Conservation (phyloP, 2,888 invertebrate species). For the Cepaea hortensis region DNA sequence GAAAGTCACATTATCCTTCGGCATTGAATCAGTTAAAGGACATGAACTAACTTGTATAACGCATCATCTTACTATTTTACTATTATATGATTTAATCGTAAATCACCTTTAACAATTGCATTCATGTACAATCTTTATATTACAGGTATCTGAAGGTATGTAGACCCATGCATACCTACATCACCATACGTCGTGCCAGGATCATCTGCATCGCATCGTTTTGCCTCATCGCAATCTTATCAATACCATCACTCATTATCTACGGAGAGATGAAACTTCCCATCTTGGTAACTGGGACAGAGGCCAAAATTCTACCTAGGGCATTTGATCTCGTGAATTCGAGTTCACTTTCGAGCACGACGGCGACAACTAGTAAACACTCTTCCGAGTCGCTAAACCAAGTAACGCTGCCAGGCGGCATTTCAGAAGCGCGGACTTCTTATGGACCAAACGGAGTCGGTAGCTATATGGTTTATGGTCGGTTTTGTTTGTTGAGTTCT, state of each 20-base stretch:
- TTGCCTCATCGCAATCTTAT: slow-evolving; percentile 53
- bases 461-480: background rate
- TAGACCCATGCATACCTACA: slow-evolving; percentile 55
- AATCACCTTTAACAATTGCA: too few species aligned
- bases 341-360: background rate
- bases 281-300: background rate
- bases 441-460: background rate
- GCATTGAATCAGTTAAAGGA: too few species aligned
- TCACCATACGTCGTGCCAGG: slow-evolving; percentile 57
- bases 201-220: slow-evolving; percentile 57
- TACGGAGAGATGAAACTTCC: slow-evolving; percentile 56
- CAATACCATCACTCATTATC: slow-evolving; percentile 61
- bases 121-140: background rate
- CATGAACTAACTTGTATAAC: too few species aligned
- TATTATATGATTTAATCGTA: too few species aligned
- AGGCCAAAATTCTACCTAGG: background rate
- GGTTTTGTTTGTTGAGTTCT: slow-evolving; percentile 31
- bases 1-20: too few species aligned
- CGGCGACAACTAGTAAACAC: background rate
- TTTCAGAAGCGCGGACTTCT: background rate
- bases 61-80: too few species aligned
- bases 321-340: background rate
- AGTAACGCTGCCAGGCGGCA: background rate
- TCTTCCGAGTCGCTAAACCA: background rate
- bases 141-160: slow-evolving; percentile 61